Evolutionary conservation across 2,113 vertebrate genomes (phyloP).

Genomic region (Zeus faber): DNA sequence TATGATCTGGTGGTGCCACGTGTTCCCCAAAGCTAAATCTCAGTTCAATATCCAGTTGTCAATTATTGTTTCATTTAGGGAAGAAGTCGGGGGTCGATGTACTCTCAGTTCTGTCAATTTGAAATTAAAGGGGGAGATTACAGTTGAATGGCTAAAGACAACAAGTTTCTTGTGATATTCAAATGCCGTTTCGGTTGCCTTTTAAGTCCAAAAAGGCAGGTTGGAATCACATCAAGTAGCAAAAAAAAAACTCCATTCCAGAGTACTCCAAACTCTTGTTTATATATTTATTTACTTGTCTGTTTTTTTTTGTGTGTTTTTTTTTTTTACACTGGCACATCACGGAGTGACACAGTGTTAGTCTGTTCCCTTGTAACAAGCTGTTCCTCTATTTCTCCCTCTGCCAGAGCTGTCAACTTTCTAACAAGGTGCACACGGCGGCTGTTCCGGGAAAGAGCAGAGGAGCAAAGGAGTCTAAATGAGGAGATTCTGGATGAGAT

Average conservation of each 20-base stretch:
- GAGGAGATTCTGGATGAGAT: conserved; percentile 46
- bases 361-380: conserved; percentile 55
- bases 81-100: conserved; percentile 23
- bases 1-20: conserved; percentile 71
- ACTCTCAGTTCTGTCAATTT: conserved; percentile 9
- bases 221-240: too few species aligned
- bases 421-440: conserved; percentile 58
- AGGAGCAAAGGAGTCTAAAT: conserved; percentile 52
- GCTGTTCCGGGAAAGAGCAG: conserved; percentile 47
- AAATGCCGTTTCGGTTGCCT: too few species aligned
- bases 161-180: too few species aligned
- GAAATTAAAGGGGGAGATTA: too few species aligned
- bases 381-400: conserved; percentile 38
- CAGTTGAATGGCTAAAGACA: too few species aligned
- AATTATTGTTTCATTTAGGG: conserved; percentile 41
- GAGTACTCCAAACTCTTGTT: too few species aligned
- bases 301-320: conserved; percentile 3
- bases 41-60: conserved; percentile 40
- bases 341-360: conserved; percentile 41
- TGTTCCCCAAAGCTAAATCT: too few species aligned
- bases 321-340: background rate
- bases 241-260: too few species aligned
- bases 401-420: conserved; percentile 52
- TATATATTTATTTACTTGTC: too few species aligned
- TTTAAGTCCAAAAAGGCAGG: too few species aligned